Conservation (phyloP, 2,113 vertebrate genomes). For the Megatriorchis doriae region DNA sequence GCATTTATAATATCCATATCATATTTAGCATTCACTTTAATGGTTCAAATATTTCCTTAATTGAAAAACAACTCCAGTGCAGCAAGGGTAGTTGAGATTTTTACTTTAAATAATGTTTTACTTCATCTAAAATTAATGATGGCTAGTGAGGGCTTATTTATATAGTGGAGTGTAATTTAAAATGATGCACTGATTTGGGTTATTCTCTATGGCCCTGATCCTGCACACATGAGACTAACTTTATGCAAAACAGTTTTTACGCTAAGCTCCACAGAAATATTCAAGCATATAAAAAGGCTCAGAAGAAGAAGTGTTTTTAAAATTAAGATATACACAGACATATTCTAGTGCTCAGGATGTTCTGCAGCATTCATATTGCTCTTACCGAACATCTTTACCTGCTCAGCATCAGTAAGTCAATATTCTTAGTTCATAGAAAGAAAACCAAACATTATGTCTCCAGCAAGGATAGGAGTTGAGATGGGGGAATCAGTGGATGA, state of each 20-base stretch:
- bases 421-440: not conserved
- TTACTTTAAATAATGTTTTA: slow-evolving; percentile 35
- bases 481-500: not conserved
- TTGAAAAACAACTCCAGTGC: slow-evolving; percentile 12
- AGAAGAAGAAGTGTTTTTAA: not conserved
- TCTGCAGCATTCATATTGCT: not conserved
- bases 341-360: not conserved
- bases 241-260: not conserved
- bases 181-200: not conserved
- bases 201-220: not conserved
- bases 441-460: not conserved
- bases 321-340: not conserved
- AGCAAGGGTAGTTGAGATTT: not conserved
- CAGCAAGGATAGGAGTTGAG: not conserved
- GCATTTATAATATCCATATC: not conserved
- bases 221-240: not conserved
- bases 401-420: not conserved
- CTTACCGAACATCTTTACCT: not conserved
- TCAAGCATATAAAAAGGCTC: not conserved
- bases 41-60: slow-evolving; percentile 27
- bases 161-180: not conserved
- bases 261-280: not conserved
- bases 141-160: not conserved
- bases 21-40: slow-evolving; percentile 8
- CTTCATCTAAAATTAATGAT: slow-evolving; percentile 11